Evolutionary conservation across 2,888 invertebrate genomes (phyloP), one percentile per base, ranked within the genome.

Genomic region (Ptychoptera albimana): DNA sequence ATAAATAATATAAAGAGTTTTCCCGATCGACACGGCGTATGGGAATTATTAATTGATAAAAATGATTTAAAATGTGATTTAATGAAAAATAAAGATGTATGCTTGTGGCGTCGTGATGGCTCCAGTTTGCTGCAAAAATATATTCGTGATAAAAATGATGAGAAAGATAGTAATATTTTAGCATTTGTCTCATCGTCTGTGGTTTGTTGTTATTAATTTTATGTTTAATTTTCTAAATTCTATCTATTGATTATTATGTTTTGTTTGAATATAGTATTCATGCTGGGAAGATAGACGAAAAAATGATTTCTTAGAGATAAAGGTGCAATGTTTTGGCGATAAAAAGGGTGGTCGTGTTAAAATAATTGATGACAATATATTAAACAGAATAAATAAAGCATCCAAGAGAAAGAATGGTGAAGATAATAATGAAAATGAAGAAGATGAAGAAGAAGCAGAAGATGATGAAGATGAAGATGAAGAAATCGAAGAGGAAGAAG

Each of bases 201-300:
- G 60, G 64, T 64, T 49, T 57, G 58, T 55, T 6, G 8, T 11
- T 30, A 3, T 39, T 16, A 11, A n/a, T n/a, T 16, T 32, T 10
- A 39, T 35, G 23, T 14, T 39, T 6, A 39, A 14, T 8, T 31
- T 38, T 34, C 11, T 23, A 32, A 14, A 15, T 6, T 29, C 13
- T 39, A 10, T 5, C 4, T 39, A 8, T 31, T 31, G 4, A 16
- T 9, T 2, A 30, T 12, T 30, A 13, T 30, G 8, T 11, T 4
- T 44, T 37, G 34, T 49, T 41, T 39, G 15, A 42, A 51, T 51
- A 14, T 37, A 64, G 63, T 65, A 65, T 37, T 64, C 65, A 41
- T 64, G 64, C 47, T 65, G 64, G 60, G 66, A 65, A 52, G 64
- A 65, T 30, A 57, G 61, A 46, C 56, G 63, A 3, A 54, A 60